Percentiles rank a stretch among this genome's conserved stretches.
Evolutionary conservation across 2,797 vertebrate species (phyloP).

Genomic region (Apogon hyalosoma): DNA sequence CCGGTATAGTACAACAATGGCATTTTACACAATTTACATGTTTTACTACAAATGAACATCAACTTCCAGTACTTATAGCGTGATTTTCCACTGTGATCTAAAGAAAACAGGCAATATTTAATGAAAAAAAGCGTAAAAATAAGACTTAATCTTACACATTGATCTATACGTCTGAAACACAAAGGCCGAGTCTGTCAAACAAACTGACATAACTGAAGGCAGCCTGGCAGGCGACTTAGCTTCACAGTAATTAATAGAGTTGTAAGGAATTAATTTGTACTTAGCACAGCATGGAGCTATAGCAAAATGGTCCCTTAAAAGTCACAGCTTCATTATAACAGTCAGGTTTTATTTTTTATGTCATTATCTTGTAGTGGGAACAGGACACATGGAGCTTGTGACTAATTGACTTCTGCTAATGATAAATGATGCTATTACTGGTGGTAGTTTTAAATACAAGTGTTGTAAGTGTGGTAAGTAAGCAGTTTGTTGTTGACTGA

Average conservation of each 20-base stretch:
- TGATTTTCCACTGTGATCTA: too few species aligned
- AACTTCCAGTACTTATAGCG: too few species aligned
- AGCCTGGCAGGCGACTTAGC: constrained; percentile 26
- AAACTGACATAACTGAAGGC: constrained; percentile 33
- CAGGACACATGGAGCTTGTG: constrained; percentile 2
- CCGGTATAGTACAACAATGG: too few species aligned
- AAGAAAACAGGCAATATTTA: too few species aligned
- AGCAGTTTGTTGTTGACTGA: neutral
- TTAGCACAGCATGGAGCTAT: constrained; percentile 43
- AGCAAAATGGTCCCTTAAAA: constrained; percentile 48
- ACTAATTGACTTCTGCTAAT: constrained; percentile 26
- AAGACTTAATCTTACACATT: too few species aligned
- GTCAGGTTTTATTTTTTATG: constrained; percentile 21
- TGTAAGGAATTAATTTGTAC: constrained; percentile 53
- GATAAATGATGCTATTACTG: constrained; percentile 24
- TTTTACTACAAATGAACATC: too few species aligned
- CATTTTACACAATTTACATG: too few species aligned
- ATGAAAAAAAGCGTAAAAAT: too few species aligned
- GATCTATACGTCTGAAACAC: too few species aligned
- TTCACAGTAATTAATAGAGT: constrained; percentile 44
- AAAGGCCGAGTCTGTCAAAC: constrained; percentile 47
- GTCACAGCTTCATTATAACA: constrained; percentile 37
- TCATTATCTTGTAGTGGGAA: constrained; percentile 20
- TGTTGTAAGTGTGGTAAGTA: constrained; percentile 1
- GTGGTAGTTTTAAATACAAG: constrained; percentile 26